Evolutionary conservation across 1,140 invertebrate species (phyloP).

Genomic region (Anastrepha ludens): DNA sequence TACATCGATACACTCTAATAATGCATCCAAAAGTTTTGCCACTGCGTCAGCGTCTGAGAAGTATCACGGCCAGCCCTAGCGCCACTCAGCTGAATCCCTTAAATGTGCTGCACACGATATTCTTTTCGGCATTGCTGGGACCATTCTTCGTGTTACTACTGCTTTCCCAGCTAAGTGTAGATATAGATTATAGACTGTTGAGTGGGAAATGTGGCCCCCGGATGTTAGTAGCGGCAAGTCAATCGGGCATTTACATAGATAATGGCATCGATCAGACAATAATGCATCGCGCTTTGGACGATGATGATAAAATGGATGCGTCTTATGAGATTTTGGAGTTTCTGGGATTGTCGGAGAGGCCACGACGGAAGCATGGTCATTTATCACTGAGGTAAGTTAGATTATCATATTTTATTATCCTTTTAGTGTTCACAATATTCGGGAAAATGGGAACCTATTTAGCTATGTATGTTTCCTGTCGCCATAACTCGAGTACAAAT

Average conservation of each 20-base stretch:
- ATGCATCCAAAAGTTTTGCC: not conserved
- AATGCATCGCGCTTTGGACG: constrained; percentile 83
- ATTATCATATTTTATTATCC: not conserved
- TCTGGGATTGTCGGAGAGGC: constrained; percentile 88
- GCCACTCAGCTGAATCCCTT: not conserved
- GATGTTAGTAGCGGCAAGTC: constrained; percentile 54
- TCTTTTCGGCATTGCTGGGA: not conserved
- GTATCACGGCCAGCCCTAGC: not conserved
- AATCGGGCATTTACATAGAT: constrained; percentile 86
- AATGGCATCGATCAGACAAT: constrained; percentile 92
- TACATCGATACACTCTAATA: not conserved
- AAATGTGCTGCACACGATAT: not conserved
- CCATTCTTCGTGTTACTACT: constrained; percentile 3
- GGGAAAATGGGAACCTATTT: too few relatives aligned
- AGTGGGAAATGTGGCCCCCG: not conserved
- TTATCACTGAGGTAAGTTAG: constrained; percentile 60
- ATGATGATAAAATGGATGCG: constrained; percentile 85
- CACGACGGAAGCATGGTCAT: constrained; percentile 67
- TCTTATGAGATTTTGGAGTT: constrained; percentile 92
- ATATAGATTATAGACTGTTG: constrained; percentile 16
- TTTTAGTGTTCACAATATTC: too few relatives aligned
- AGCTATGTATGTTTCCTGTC: too few relatives aligned
- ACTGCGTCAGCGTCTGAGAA: constrained; percentile 8
- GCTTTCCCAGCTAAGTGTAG: not conserved
- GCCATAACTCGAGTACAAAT: too few relatives aligned